Evolutionary conservation across 1,140 invertebrate genomes (phyloP).

Genomic region (Zophobas morio): DNA sequence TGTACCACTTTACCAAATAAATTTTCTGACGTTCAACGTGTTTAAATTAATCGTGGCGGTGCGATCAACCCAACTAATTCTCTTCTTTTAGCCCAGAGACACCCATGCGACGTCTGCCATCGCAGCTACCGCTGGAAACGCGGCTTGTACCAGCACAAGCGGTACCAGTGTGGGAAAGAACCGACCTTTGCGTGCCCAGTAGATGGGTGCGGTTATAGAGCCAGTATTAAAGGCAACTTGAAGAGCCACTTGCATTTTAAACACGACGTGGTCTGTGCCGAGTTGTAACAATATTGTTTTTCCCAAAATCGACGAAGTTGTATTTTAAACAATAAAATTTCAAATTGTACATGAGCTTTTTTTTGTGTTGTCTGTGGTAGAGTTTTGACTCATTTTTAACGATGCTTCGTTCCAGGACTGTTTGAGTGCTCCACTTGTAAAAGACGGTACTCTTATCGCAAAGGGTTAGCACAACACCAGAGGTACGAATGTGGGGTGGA

Average conservation of each 20-base stretch:
- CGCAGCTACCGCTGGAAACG: conserved; percentile 57
- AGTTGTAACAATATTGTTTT: background rate
- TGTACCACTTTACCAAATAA: conserved; percentile 5
- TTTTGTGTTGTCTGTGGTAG: no score
- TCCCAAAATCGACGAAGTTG: no score
- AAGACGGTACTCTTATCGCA: conserved; percentile 64
- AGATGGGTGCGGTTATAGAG: conserved; percentile 78
- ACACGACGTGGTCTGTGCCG: conserved; percentile 65
- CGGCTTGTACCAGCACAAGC: conserved; percentile 70
- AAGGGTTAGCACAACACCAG: conserved; percentile 68
- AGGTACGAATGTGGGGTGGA: conserved; percentile 73
- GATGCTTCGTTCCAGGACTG: background rate
- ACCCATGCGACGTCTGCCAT: conserved; percentile 54
- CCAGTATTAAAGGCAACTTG: conserved; percentile 81
- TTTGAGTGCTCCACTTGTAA: conserved; percentile 62
- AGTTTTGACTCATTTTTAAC: background rate
- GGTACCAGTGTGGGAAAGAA: conserved; percentile 71
- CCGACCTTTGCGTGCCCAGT: conserved; percentile 71
- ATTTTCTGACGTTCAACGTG: background rate
- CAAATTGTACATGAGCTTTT: no score
- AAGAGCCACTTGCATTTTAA: conserved; percentile 82
- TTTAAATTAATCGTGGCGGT: no score
- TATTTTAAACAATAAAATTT: no score
- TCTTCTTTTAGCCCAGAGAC: conserved; percentile 68
- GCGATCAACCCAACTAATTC: background rate